Evolutionary conservation across 2,113 vertebrate genomes (phyloP).

Genomic region (Psephotus haematonotus): DNA sequence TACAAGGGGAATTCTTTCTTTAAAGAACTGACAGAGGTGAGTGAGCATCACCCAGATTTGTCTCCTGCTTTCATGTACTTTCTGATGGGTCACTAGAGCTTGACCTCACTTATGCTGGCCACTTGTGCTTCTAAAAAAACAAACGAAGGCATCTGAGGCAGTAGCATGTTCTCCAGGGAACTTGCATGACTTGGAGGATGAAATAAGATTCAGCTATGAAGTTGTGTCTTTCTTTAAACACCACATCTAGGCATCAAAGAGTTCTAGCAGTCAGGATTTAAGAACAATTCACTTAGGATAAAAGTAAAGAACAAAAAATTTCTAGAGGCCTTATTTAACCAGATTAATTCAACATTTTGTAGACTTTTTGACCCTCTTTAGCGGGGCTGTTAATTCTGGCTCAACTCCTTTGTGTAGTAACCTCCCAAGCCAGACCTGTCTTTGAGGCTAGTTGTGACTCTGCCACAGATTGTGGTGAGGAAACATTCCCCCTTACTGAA

Average conservation of each 20-base stretch:
- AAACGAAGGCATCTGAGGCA: background rate
- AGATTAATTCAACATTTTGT: background rate
- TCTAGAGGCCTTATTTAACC: background rate
- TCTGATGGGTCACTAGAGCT: slow-evolving; percentile 8
- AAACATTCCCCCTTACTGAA: background rate
- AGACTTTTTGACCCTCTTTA: background rate
- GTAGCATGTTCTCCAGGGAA: background rate
- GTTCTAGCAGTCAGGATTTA: background rate
- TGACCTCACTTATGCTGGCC: background rate
- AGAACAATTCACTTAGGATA: background rate
- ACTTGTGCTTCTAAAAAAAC: background rate
- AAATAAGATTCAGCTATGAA: background rate
- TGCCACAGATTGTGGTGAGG: background rate
- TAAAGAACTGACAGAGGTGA: background rate
- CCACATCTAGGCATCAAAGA: background rate
- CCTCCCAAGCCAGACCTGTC: background rate
- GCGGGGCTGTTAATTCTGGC: background rate
- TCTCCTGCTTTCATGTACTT: background rate
- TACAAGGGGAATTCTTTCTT: background rate
- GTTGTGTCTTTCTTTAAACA: background rate
- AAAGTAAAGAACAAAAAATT: background rate
- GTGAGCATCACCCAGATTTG: slow-evolving; percentile 19
- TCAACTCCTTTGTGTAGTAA: background rate
- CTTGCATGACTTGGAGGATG: background rate
- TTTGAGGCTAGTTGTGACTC: background rate